Percentiles rank a stretch among this genome's conserved stretches.
Conservation (phyloP, 2,888 invertebrate species). For the Pollenia labialis region DNA sequence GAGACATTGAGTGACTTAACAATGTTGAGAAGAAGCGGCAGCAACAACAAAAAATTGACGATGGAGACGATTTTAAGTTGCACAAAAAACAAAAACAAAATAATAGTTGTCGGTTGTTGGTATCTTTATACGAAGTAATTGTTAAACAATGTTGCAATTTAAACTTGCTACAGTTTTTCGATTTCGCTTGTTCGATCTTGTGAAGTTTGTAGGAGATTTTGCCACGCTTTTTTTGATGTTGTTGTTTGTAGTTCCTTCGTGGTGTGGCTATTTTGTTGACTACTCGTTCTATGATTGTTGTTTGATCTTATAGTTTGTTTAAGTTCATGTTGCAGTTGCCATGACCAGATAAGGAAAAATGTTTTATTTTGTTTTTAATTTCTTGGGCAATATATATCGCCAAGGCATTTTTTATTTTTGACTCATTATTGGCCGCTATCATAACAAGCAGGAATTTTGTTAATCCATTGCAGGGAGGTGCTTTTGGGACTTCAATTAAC, state of each 20-base stretch:
- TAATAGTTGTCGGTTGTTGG: constrained; percentile 34
- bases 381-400: constrained; percentile 7
- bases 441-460: too few species aligned
- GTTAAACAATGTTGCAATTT: constrained; percentile 44
- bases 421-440: too few species aligned
- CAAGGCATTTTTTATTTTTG: neutral
- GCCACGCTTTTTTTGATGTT: constrained; percentile 34
- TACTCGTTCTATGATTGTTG: constrained; percentile 40
- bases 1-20: constrained; percentile 74
- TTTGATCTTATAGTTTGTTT: constrained; percentile 48
- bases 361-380: neutral
- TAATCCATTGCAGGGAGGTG: too few species aligned
- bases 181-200: constrained; percentile 15
- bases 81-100: neutral
- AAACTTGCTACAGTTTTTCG: constrained; percentile 33
- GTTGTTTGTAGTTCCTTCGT: neutral
- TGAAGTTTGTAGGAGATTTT: constrained; percentile 39
- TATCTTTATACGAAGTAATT: constrained; percentile 10
- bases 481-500: too few species aligned
- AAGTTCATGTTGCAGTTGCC: constrained; percentile 29
- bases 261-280: constrained; percentile 53
- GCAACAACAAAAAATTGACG: neutral
- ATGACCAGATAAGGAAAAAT: constrained; percentile 42
- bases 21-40: constrained; percentile 59
- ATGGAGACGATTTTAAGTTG: constrained; percentile 39